Evolutionary conservation across 2,113 vertebrate species (phyloP), one percentile per base, ranked within the genome.

Genomic region (Fregata magnificens): DNA sequence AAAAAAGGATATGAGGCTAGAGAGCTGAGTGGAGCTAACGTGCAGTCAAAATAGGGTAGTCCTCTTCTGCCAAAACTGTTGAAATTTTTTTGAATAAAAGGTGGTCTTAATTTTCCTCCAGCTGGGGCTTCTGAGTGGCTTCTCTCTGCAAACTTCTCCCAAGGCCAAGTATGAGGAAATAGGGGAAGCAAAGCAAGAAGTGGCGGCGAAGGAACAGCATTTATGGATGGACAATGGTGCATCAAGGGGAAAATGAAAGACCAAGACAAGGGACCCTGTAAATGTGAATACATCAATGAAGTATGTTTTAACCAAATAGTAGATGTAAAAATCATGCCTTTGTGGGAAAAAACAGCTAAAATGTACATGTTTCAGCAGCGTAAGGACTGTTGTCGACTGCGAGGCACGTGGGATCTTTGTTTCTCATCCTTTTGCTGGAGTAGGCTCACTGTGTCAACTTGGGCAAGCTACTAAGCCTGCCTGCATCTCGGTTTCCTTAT

Each of bases 401-500:
- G 34, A 85, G 86, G 67, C 53, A 62, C 13, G 3, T 45, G 63
- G 40, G 63, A 86, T 83, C 87, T 88, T 93, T 91, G 79, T 85
- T 96, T 93, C 73, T 77, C 59, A 36, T 82, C 45, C 70, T 93
- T 62, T 90, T 66, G 42, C 94, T 67, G 74, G 42, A 82, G 38
- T 70, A 90, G 87, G 69, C 92, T 94, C 69, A 53, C 67, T 80
- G 24, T 88, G 89, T 96, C 86, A 77, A 58, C 87, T 87, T 56
- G 84, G 91, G 89, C 89, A 93, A 87, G 58, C 59, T 70, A 19
- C 89, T 96, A 83, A 96, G 93, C 53, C 94, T 95, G 88, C 40
- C 92, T 79, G 95, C 86, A 70, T 94, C 93, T 91, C 71, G 20
- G 66, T 91, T 97, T 95, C 91, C 88, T 87, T 91, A 93, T 95